Base-by-base conservation (phyloP, 2,888 invertebrate species). In the Nephrotoma flavescens region DNA sequence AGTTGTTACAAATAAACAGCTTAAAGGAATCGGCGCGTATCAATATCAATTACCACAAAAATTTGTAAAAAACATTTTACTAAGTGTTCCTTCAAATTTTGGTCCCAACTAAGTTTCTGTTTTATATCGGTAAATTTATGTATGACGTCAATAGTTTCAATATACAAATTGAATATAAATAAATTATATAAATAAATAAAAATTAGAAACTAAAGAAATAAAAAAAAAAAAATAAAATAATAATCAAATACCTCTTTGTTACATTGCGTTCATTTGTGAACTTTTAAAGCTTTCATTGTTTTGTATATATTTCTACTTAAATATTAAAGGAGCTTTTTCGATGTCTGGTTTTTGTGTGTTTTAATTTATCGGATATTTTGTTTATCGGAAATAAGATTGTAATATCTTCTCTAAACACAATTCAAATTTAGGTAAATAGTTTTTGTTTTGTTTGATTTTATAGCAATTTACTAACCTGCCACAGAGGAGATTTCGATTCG, bases 231-330 rank as follows among this genome's bases (percentile, higher is more conserved):
- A 84, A 84, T 42, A 84, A 42, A 84, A 84, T 84, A 84, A 84
- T 84, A 84, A 84, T 84, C 84, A 84, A 84, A 84, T 84, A 84
- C 84, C 84, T 84, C 84, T 84, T 84, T 84, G 11, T 47, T 47
- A 47, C n/a, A 15, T 84, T 42, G 84, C 31, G 71, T 71, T 71
- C 71, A 71, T 31, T 31, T 71, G 71, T 31, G 71, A 71, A 71
- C 71, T 71, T 19, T 71, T 71, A 71, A 71, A 71, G 71, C 71
- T 71, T 71, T 71, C 71, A 71, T 15, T 57, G 52, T 57, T 31
- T 57, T 57, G 52, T 57, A 57, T 57, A 15, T 57, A 57, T 71
- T 71, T 71, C 71, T 71, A 71, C 31, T 71, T 31, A 71, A 71
- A 71, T 71, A 71, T 71, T 31, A 71, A 71, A 71, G 71, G 71